A percentile compares a stretch with the other conserved stretches of the same genome.
These are phyloP conservation scores for Pollicipes pollicipes DNA, from an alignment of 1,140 invertebrate genomes.

Conservation along the genomic window DNA sequence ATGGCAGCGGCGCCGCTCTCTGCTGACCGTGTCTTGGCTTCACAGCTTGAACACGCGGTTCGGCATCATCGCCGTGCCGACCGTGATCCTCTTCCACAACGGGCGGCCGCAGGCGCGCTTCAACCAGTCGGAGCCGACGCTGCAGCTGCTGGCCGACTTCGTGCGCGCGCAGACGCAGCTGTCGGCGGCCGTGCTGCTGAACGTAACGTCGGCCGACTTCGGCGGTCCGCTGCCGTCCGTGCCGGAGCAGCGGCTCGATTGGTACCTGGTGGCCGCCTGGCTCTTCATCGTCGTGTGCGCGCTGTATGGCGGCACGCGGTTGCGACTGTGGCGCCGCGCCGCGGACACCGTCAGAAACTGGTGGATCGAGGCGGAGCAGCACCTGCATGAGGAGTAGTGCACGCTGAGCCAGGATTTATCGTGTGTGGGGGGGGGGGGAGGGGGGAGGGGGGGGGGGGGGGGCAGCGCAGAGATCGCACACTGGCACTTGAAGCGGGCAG, in stretches of 20 bases:
- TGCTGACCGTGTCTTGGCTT: no score
- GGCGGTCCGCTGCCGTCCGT: neutral
- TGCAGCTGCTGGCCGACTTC: neutral
- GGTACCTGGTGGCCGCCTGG: neutral
- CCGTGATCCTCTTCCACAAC: neutral
- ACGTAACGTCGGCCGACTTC: neutral
- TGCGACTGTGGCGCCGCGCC: neutral
- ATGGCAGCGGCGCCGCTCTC: no score
- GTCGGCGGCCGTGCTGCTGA: neutral
- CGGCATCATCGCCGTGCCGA: conserved; percentile 3
- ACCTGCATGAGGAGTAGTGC: neutral
- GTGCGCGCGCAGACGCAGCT: neutral
- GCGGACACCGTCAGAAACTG: neutral
- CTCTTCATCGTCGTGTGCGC: neutral
- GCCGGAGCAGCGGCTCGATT: neutral
- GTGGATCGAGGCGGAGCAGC: neutral
- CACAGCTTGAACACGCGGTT: neutral
- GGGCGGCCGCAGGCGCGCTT: neutral
- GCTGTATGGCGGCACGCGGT: neutral
- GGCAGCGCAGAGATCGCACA: no score
- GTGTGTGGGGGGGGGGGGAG: no score
- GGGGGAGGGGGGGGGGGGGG: no score
- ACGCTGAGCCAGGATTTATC: no score
- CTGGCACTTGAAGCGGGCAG: no score
- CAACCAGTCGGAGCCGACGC: conserved; percentile 1